These are phyloP conservation scores for Aramus guarauna DNA, from an alignment of 2,113 vertebrate species.

Conservation along the genomic window DNA sequence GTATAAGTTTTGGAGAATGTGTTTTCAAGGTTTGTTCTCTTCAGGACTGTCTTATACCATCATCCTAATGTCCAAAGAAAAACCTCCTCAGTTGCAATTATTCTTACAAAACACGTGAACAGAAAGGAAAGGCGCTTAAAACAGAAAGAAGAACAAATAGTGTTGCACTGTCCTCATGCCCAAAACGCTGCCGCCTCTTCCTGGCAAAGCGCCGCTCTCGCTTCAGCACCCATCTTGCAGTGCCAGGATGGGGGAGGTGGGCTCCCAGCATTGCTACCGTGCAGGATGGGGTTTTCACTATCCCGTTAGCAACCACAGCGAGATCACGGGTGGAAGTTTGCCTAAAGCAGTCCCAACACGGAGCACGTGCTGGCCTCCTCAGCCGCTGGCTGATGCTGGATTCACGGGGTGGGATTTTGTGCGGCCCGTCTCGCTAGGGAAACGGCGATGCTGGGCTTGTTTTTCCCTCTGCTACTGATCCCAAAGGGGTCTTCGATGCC, in stretches of 20 bases:
- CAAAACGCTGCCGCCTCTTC: not conserved
- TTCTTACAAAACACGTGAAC: not conserved
- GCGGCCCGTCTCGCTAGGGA: not conserved
- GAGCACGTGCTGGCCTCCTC: accelerated
- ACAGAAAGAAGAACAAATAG: not conserved
- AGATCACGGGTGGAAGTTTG: not conserved
- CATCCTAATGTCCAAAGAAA: not conserved
- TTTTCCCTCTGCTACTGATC: not conserved
- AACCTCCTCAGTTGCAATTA: not conserved
- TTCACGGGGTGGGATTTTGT: not conserved
- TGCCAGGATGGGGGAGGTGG: not conserved
- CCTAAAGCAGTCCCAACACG: not conserved
- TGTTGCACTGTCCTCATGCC: not conserved
- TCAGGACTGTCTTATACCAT: not conserved
- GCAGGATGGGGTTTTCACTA: not conserved
- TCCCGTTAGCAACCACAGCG: not conserved
- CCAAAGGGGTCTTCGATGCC: not conserved
- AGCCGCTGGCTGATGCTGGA: not conserved
- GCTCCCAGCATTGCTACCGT: accelerated
- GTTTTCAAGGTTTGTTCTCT: not conserved
- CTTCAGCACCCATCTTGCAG: accelerated
- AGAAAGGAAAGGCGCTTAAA: not conserved
- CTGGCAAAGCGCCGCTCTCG: not conserved
- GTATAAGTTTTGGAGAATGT: not conserved
- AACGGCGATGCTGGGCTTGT: not conserved